phyloP scores from a whole-genome alignment of 2,797 vertebrate species.

The Lepus townsendii region DNA sequence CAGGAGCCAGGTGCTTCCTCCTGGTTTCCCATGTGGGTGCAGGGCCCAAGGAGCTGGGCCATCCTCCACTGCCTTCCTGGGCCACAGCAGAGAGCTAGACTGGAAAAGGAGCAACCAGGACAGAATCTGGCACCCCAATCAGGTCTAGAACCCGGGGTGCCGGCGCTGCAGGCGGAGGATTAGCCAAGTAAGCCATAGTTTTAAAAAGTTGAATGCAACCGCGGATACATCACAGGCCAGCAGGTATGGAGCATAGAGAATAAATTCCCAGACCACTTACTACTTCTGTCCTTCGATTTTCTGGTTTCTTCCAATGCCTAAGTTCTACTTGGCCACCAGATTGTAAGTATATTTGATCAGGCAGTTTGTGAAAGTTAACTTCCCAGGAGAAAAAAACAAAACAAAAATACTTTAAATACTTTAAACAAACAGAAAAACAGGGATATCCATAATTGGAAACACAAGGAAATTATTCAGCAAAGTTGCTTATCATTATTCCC shows the following conservation, averaged over 20 bases:
- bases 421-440: not conserved
- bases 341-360: not conserved
- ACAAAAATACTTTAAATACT: too few relatives aligned
- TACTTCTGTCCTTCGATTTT: not conserved
- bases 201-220: not conserved
- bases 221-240: not conserved
- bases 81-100: too few relatives aligned
- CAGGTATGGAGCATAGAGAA: not conserved
- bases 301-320: not conserved
- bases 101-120: too few relatives aligned
- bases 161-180: too few relatives aligned
- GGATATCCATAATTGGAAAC: not conserved
- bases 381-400: too few relatives aligned
- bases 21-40: too few relatives aligned
- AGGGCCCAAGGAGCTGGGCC: too few relatives aligned
- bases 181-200: not conserved
- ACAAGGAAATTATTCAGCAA: not conserved
- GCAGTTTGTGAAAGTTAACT: not conserved
- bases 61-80: too few relatives aligned
- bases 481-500: not conserved
- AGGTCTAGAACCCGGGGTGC: too few relatives aligned
- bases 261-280: not conserved
- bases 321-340: not conserved
- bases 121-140: too few relatives aligned
- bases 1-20: too few relatives aligned